A percentile compares a stretch with the other conserved stretches of the same genome.
Evolutionary conservation across 2,797 vertebrate genomes (phyloP).

Genomic region (Chaunax sp.): DNA sequence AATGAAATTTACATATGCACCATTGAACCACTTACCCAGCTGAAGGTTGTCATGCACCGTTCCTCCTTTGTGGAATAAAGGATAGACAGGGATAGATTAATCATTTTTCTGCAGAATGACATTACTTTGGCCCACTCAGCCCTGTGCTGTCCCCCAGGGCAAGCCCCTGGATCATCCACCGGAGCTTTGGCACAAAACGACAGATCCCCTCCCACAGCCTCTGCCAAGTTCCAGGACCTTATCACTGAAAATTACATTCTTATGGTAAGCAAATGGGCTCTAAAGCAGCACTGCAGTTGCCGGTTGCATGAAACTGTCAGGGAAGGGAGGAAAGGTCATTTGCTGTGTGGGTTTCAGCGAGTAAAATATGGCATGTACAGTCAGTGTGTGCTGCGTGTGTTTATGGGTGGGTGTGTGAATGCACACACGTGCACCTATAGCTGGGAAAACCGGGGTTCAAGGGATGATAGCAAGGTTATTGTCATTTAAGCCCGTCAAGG

Average conservation of each 20-base stretch:
- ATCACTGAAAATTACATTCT: conserved; percentile 86
- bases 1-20: conserved; percentile 77
- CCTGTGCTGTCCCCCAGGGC: conserved; percentile 81
- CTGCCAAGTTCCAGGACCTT: conserved; percentile 84
- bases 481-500: conserved; percentile 72
- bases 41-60: conserved; percentile 63
- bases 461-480: conserved; percentile 66
- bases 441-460: conserved; percentile 55
- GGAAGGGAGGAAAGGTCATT: conserved; percentile 72
- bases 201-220: conserved; percentile 58
- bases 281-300: conserved; percentile 78
- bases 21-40: conserved; percentile 71
- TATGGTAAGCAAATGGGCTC: conserved; percentile 85
- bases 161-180: conserved; percentile 82
- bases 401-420: conserved; percentile 7
- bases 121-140: conserved; percentile 84
- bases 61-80: conserved; percentile 78
- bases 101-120: conserved; percentile 83
- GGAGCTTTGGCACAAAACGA: conserved; percentile 81
- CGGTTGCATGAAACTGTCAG: conserved; percentile 78
- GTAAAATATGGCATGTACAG: conserved; percentile 59
- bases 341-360: conserved; percentile 65
- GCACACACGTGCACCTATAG: conserved; percentile 8
- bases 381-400: conserved; percentile 6
- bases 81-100: conserved; percentile 80